phyloP scores from a whole-genome alignment of 2,797 vertebrate genomes.

The Bufotes viridis region DNA sequence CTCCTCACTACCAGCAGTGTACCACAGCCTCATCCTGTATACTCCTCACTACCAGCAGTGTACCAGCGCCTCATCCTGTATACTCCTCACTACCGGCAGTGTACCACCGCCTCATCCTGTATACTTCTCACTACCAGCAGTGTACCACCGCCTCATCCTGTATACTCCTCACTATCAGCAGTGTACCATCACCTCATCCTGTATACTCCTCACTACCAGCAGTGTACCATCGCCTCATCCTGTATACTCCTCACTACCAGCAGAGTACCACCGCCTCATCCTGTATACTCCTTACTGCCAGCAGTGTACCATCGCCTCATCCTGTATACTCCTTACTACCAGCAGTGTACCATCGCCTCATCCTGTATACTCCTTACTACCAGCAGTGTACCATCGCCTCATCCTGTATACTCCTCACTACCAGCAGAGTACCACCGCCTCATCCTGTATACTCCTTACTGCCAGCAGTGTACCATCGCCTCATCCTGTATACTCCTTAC shows the following conservation, averaged over 20 bases:
- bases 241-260: not conserved
- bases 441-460: too few relatives aligned
- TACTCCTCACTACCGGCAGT: not conserved
- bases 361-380: too few relatives aligned
- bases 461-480: too few relatives aligned
- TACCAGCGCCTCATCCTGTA: not conserved
- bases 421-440: too few relatives aligned
- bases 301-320: not conserved
- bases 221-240: not conserved
- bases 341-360: too few relatives aligned
- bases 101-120: not conserved
- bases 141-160: not conserved
- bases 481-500: too few relatives aligned
- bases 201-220: not conserved
- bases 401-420: too few relatives aligned
- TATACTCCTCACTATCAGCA: not conserved
- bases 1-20: not conserved
- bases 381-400: too few relatives aligned
- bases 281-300: not conserved
- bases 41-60: not conserved
- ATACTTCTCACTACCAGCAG: not conserved
- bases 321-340: too few relatives aligned
- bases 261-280: not conserved
- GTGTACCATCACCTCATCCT: not conserved
- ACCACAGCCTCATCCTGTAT: not conserved